Conservation (phyloP, 2,797 vertebrate species). For the Channallabes apus region DNA sequence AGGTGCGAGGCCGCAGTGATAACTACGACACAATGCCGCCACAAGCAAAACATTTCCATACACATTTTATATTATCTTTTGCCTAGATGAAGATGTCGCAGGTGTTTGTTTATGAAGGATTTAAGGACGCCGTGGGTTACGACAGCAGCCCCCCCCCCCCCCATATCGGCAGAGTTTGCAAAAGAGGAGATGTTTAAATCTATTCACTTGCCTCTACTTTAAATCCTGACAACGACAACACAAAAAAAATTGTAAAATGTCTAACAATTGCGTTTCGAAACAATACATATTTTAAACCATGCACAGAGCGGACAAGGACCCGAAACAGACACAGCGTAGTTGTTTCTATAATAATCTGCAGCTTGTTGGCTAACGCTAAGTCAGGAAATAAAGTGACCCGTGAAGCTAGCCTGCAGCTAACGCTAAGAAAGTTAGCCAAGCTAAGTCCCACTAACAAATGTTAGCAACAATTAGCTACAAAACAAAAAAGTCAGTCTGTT, state of each 20-base stretch:
- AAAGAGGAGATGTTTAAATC: neutral
- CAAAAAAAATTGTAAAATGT: neutral
- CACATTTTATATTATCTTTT: too few relatives aligned
- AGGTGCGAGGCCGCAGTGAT: too few relatives aligned
- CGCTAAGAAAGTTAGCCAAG: slow-evolving; percentile 14
- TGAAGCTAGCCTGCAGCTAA: slow-evolving; percentile 29
- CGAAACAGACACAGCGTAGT: neutral
- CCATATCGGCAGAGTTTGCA: neutral
- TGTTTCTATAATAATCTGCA: slow-evolving; percentile 9
- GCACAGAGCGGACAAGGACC: neutral
- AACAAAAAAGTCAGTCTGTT: neutral
- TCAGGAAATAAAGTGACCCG: slow-evolving; percentile 6
- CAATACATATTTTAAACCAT: neutral
- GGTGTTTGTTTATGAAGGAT: too few relatives aligned
- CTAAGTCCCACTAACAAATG: neutral
- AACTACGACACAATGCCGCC: too few relatives aligned
- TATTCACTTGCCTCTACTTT: neutral
- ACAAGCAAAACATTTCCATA: too few relatives aligned
- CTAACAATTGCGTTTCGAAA: neutral
- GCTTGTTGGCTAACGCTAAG: neutral
- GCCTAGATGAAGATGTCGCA: too few relatives aligned
- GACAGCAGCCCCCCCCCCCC: neutral
- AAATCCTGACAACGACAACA: neutral
- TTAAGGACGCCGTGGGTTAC: neutral
- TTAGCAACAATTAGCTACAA: neutral